Conservation (phyloP, 2,797 vertebrate genomes). For the Antrozous pallidus region DNA sequence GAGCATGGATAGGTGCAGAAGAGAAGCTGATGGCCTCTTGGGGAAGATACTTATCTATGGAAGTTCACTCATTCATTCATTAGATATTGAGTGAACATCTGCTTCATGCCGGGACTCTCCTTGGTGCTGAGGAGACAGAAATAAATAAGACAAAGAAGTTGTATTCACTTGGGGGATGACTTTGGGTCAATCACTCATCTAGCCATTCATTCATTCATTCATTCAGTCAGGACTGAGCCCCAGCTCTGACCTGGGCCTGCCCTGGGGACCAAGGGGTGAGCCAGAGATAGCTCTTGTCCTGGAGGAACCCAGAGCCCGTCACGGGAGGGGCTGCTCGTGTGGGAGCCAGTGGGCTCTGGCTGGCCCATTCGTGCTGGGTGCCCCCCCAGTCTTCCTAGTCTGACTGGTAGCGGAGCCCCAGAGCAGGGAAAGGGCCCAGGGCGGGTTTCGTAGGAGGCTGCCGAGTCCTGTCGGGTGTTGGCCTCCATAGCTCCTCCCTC, state of each 20-base stretch:
- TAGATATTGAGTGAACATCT: not conserved
- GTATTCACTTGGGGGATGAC: not conserved
- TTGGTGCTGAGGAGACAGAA: not conserved
- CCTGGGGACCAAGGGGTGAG: not conserved
- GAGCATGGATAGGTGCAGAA: not conserved
- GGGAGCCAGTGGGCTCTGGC: not conserved
- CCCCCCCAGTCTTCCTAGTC: not conserved
- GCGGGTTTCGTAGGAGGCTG: fast-evolving
- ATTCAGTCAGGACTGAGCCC: not conserved
- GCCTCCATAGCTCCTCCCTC: not conserved
- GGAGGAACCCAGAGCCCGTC: not conserved
- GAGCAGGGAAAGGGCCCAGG: fast-evolving
- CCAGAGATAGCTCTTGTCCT: not conserved
- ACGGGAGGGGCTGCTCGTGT: not conserved
- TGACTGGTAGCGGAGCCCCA: not conserved
- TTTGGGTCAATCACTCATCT: not conserved
- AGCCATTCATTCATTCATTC: not conserved
- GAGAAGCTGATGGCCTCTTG: not conserved
- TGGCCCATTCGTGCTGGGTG: fast-evolving
- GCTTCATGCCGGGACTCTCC: not conserved
- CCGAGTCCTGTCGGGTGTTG: fast-evolving
- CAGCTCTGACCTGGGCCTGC: not conserved
- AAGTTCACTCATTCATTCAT: not conserved
- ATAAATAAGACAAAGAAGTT: not conserved
- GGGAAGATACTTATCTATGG: not conserved